Percentiles rank a stretch among this genome's conserved stretches.
These are phyloP conservation scores for Drosophila pegasa DNA, from an alignment of 2,888 invertebrate species.

Conservation along the genomic window DNA sequence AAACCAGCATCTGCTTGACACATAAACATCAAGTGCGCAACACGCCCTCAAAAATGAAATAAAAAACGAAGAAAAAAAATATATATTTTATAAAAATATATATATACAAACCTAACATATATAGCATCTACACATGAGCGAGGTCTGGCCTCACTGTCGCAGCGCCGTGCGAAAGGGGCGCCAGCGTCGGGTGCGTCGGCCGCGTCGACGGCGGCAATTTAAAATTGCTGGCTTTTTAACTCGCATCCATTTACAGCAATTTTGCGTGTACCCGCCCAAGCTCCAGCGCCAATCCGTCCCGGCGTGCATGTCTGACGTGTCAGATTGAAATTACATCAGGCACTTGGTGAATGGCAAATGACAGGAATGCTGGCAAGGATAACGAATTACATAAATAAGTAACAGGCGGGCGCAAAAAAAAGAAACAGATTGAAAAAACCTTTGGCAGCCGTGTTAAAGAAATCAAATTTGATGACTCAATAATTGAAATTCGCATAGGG, in stretches of 20 bases:
- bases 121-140: background rate
- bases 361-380: constrained; percentile 52
- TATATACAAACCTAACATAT: background rate
- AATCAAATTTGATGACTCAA: constrained; percentile 78
- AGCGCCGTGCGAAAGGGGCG: constrained; percentile 36
- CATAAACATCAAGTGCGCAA: constrained; percentile 76
- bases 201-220: constrained; percentile 71
- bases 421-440: constrained; percentile 58
- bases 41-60: constrained; percentile 33
- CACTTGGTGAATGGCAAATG: constrained; percentile 57
- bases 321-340: constrained; percentile 78
- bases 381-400: constrained; percentile 63
- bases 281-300: constrained; percentile 2
- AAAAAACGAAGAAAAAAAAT: constrained; percentile 14
- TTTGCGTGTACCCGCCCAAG: constrained; percentile 52
- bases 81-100: constrained; percentile 14
- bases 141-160: constrained; percentile 18
- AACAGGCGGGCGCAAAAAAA: constrained; percentile 35
- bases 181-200: constrained; percentile 50
- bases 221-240: constrained; percentile 79
- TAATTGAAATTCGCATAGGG: constrained; percentile 70
- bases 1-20: constrained; percentile 74
- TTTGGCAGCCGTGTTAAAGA: constrained; percentile 52
- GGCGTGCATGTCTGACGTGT: constrained; percentile 52
- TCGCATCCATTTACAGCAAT: constrained; percentile 80